Evolutionary conservation across 2,797 vertebrate species (phyloP).

Genomic region (Momotus momota): DNA sequence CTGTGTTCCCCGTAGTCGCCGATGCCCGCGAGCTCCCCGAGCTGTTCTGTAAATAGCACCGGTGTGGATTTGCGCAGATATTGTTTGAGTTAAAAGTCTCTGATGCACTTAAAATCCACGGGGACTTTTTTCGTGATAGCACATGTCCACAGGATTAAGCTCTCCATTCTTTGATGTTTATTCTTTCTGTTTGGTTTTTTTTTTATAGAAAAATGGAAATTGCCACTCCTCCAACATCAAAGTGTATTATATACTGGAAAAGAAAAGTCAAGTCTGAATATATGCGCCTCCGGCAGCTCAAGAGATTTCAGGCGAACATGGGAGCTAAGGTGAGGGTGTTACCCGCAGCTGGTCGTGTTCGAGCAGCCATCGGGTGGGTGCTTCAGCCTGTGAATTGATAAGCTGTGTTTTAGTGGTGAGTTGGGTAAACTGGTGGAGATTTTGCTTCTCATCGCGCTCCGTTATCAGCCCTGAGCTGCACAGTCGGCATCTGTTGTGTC

Average conservation of each 20-base stretch:
- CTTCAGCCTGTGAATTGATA: not conserved
- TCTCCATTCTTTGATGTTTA: not conserved
- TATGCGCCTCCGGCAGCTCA: slow-evolving; percentile 94
- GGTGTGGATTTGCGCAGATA: not conserved
- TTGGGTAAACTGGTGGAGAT: not conserved
- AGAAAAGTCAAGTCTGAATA: slow-evolving; percentile 96
- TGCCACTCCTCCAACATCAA: slow-evolving; percentile 72
- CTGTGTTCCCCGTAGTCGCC: too few species aligned
- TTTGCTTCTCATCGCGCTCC: rapidly evolving
- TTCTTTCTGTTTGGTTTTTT: not conserved
- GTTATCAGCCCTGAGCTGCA: rapidly evolving
- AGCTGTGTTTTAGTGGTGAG: not conserved
- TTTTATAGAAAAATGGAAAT: slow-evolving; percentile 80
- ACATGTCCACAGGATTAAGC: rapidly evolving
- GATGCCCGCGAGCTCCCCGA: too few species aligned
- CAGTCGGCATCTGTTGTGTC: not conserved
- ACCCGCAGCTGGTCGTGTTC: too few species aligned
- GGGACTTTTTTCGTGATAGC: not conserved
- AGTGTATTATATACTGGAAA: slow-evolving; percentile 91
- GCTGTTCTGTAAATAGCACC: too few species aligned
- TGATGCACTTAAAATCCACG: not conserved
- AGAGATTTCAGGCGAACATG: slow-evolving; percentile 93
- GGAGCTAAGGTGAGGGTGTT: slow-evolving; percentile 87
- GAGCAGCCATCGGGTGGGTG: rapidly evolving
- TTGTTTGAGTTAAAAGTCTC: not conserved